These are phyloP conservation scores for Pammene aurita DNA, from an alignment of 2,888 invertebrate species.

Conservation along the genomic window DNA sequence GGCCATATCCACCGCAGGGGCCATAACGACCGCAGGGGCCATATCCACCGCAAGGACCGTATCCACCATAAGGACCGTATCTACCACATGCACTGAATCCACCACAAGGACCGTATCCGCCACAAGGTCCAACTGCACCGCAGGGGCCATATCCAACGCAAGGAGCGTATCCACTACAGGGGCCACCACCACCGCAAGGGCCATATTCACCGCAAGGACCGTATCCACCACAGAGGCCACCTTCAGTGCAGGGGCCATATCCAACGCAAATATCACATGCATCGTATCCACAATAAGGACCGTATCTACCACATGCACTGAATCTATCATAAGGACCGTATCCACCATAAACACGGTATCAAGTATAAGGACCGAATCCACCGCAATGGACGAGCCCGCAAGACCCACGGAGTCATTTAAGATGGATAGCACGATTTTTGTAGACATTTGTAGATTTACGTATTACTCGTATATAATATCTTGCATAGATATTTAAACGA, in stretches of 20 bases:
- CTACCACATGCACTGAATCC: neutral
- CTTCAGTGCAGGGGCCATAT: neutral
- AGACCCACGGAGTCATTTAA: too few species aligned
- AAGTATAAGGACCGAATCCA: neutral
- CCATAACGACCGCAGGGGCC: neutral
- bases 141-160: neutral
- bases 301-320: slow-evolving; percentile 1
- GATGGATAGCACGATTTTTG: too few species aligned
- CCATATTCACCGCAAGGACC: neutral
- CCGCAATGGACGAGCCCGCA: too few species aligned
- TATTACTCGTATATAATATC: too few species aligned
- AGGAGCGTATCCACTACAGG: neutral
- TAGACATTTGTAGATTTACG: too few species aligned
- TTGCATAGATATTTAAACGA: too few species aligned
- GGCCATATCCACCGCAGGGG: slow-evolving; percentile 1
- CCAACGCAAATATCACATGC: too few species aligned
- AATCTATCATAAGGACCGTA: neutral
- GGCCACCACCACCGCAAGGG: slow-evolving; percentile 1
- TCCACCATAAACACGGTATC: too few species aligned
- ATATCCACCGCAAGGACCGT: neutral
- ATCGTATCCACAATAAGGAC: neutral
- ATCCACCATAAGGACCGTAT: neutral
- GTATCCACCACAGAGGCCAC: neutral
- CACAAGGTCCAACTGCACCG: neutral
- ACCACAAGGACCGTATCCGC: neutral